Evolutionary conservation across 1,140 invertebrate genomes (phyloP).

Genomic region (Asobara japonica): DNA sequence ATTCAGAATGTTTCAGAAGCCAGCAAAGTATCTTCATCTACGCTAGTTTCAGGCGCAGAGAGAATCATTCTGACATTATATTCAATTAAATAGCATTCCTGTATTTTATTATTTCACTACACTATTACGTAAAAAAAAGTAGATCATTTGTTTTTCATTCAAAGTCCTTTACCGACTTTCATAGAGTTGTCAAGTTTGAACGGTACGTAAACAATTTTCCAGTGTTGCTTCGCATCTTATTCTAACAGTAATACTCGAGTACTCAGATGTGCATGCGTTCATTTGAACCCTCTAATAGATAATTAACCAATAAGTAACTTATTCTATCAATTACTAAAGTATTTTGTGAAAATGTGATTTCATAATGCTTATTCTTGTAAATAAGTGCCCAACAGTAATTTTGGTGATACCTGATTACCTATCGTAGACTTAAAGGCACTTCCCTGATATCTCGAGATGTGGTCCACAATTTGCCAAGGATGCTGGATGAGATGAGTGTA

Average conservation of each 20-base stretch:
- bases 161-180: not conserved
- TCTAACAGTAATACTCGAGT: conserved; percentile 39
- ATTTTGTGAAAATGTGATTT: conserved; percentile 9
- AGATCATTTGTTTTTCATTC: not conserved
- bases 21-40: conserved; percentile 24
- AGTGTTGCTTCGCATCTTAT: conserved; percentile 63
- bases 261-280: conserved; percentile 33
- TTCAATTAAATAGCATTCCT: not conserved
- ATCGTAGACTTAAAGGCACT: conserved; percentile 1
- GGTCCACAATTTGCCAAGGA: too few species aligned
- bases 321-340: conserved; percentile 16
- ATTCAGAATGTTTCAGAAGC: conserved; percentile 47
- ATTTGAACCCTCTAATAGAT: conserved; percentile 15
- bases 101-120: not conserved
- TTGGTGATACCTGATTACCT: not conserved
- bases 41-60: conserved; percentile 11
- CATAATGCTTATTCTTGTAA: conserved; percentile 10
- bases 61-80: conserved; percentile 19
- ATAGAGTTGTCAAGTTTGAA: conserved; percentile 42
- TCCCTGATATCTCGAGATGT: too few species aligned
- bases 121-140: not conserved
- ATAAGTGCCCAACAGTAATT: not conserved
- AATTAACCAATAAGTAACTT: conserved; percentile 20
- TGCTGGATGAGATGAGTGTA: too few species aligned
- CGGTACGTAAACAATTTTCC: conserved; percentile 61